A percentile compares a stretch with the other conserved stretches of the same genome.
phyloP scores from a whole-genome alignment of 2,797 vertebrate species.

The Ataeniobius toweri region DNA sequence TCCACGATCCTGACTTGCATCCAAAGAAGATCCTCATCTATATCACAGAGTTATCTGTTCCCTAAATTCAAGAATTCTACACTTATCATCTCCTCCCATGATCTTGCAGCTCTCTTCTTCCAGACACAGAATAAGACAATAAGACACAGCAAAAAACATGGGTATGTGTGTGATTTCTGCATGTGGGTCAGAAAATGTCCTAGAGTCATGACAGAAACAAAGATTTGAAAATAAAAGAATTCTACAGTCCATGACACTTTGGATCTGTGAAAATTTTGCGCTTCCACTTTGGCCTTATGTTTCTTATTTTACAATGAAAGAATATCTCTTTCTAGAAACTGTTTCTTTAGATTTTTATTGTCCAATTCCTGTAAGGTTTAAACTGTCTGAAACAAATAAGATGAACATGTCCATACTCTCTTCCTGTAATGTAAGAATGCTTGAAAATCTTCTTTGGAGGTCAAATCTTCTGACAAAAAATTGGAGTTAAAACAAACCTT shows the following conservation, averaged over 20 bases:
- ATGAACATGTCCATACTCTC: background rate
- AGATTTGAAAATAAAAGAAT: background rate
- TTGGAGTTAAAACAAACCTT: background rate
- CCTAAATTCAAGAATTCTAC: no score
- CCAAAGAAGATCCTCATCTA: no score
- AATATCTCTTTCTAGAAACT: background rate
- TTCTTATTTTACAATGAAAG: background rate
- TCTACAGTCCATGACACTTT: no score
- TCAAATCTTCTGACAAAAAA: background rate
- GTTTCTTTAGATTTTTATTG: background rate
- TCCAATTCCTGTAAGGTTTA: background rate
- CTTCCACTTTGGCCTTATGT: background rate
- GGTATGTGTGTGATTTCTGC: no score
- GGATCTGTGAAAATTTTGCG: no score
- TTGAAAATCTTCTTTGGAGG: background rate
- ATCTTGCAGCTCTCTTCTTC: no score
- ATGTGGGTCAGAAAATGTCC: no score
- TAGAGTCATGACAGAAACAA: background rate
- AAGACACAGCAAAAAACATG: no score
- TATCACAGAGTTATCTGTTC: no score
- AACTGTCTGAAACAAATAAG: background rate
- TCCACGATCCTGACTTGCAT: no score
- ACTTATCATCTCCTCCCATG: no score
- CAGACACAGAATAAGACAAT: no score
- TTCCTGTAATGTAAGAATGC: background rate